Conservation (phyloP, 2,888 invertebrate genomes). For the Drosophila setosimentum region DNA sequence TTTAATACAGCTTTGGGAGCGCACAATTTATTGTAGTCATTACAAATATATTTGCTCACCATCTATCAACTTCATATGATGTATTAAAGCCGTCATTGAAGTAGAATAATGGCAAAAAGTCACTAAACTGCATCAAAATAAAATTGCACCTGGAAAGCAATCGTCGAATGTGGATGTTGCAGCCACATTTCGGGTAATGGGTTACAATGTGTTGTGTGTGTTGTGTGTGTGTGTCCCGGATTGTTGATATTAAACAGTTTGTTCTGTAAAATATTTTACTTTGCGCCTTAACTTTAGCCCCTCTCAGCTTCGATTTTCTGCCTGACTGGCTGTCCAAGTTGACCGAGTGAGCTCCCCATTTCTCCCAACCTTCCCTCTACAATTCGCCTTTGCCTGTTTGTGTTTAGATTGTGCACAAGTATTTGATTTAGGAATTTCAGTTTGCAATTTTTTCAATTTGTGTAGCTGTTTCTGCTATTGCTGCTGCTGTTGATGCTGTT, state of each 20-base stretch:
- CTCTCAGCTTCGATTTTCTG: constrained; percentile 64
- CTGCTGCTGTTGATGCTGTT: constrained; percentile 10
- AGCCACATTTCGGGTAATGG: background rate
- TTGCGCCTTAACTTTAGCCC: constrained; percentile 48
- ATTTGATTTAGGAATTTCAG: constrained; percentile 80
- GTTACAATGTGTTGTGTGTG: constrained; percentile 7
- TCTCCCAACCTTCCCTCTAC: background rate
- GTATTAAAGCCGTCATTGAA: constrained; percentile 16
- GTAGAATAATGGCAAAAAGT: constrained; percentile 24
- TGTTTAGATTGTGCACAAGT: constrained; percentile 65
- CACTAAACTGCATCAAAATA: constrained; percentile 32
- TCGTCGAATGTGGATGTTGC: background rate
- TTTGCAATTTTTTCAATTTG: constrained; percentile 61
- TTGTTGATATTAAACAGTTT: constrained; percentile 54
- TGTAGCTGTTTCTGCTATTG: constrained; percentile 18
- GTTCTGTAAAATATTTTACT: constrained; percentile 58
- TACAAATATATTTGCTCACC: background rate
- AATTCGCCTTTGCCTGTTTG: constrained; percentile 32
- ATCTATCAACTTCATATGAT: background rate
- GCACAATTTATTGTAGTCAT: background rate
- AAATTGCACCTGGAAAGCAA: constrained; percentile 28
- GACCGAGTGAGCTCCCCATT: constrained; percentile 5
- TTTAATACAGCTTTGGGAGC: background rate
- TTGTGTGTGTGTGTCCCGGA: constrained; percentile 5
- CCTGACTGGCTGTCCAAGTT: constrained; percentile 35